phyloP scores from a whole-genome alignment of 2,113 vertebrate species.

The Corythoichthys intestinalis region DNA sequence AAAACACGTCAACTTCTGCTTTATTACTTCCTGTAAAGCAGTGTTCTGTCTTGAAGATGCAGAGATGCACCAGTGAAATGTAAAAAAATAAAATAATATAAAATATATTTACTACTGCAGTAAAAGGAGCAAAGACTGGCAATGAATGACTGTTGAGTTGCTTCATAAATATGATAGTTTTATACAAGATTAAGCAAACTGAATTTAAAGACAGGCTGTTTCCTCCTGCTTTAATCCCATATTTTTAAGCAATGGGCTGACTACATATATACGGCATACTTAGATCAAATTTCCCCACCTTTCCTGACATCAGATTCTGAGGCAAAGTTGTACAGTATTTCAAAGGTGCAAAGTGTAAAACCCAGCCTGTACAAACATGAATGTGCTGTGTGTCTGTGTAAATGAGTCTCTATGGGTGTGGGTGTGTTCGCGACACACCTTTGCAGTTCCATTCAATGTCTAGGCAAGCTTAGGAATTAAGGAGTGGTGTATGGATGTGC shows the following conservation, averaged over 20 bases:
- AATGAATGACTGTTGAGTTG: neutral
- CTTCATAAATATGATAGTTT: conserved; percentile 1
- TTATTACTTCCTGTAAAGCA: conserved; percentile 14
- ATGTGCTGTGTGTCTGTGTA: conserved; percentile 29
- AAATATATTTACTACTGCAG: neutral
- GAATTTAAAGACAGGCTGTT: conserved; percentile 17
- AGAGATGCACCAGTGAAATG: neutral
- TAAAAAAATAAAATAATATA: neutral
- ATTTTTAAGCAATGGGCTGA: neutral
- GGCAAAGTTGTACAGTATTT: conserved; percentile 19
- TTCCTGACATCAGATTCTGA: conserved; percentile 29
- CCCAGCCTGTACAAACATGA: conserved; percentile 62
- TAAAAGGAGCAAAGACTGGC: neutral
- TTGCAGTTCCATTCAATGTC: conserved; percentile 50
- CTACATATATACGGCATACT: too few relatives aligned
- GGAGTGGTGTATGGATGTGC: conserved; percentile 50
- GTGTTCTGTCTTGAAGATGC: neutral
- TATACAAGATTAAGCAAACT: conserved; percentile 6
- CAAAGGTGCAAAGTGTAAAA: conserved; percentile 1
- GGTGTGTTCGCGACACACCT: conserved; percentile 63
- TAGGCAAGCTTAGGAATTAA: conserved; percentile 70
- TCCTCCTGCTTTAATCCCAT: conserved; percentile 9
- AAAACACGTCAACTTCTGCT: conserved; percentile 5
- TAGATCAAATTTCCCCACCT: conserved; percentile 20
- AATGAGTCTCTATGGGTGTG: conserved; percentile 19